phyloP scores from a whole-genome alignment of 1,140 invertebrate species.

The Helicoverpa zea region DNA sequence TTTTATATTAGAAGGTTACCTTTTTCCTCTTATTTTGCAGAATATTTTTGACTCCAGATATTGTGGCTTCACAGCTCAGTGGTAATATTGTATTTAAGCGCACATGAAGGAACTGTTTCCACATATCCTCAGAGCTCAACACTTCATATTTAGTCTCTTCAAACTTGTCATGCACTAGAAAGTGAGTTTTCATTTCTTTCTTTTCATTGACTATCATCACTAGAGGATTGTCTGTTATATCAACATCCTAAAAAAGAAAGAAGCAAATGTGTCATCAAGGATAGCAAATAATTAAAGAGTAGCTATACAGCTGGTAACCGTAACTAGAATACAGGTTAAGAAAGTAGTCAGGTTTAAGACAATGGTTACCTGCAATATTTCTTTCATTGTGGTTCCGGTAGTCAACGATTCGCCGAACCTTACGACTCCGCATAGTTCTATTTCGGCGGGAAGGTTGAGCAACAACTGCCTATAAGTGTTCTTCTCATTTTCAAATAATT shows the following conservation, averaged over 20 bases:
- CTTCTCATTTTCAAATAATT: constrained; percentile 87
- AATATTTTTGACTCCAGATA: constrained; percentile 86
- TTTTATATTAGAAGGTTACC: constrained; percentile 61
- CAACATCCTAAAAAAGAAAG: constrained; percentile 87
- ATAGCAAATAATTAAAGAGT: not conserved
- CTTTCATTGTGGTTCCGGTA: constrained; percentile 87
- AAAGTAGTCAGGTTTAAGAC: not conserved
- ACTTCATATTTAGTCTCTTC: constrained; percentile 89
- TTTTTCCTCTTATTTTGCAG: constrained; percentile 87
- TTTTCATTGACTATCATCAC: constrained; percentile 88
- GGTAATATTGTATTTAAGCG: constrained; percentile 87
- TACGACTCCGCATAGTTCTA: constrained; percentile 91
- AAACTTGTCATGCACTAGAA: constrained; percentile 91
- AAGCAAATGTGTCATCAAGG: not conserved
- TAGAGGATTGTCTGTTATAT: constrained; percentile 92
- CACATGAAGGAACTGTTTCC: constrained; percentile 90
- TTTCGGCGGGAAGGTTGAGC: constrained; percentile 90
- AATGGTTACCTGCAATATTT: constrained; percentile 88
- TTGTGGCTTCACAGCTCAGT: constrained; percentile 86
- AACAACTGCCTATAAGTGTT: constrained; percentile 88
- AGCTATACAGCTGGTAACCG: not conserved
- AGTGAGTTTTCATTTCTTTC: constrained; percentile 88
- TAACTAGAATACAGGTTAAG: no score
- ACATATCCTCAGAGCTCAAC: constrained; percentile 88
- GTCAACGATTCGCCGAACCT: constrained; percentile 88